Conservation (phyloP, 2,888 invertebrate species). For the Hirtodrosophila histrioides region DNA sequence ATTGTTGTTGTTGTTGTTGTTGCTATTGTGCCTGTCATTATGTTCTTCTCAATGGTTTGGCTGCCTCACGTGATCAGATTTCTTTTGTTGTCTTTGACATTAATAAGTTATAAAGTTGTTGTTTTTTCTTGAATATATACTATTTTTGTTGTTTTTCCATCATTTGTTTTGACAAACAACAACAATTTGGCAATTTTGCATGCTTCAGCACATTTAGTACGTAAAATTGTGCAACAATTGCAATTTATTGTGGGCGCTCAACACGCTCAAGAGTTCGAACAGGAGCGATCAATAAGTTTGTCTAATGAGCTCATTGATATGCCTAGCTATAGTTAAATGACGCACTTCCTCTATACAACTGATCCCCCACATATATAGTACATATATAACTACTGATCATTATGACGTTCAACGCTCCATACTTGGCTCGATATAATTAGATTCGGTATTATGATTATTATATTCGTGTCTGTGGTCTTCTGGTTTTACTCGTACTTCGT, state of each 20-base stretch:
- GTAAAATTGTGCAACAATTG: conserved; percentile 63
- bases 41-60: conserved; percentile 44
- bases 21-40: conserved; percentile 47
- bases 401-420: conserved; percentile 24
- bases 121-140: conserved; percentile 11
- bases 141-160: conserved; percentile 17
- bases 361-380: conserved; percentile 2
- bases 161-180: conserved; percentile 21
- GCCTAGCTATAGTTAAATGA: conserved; percentile 43
- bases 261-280: conserved; percentile 10
- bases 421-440: conserved; percentile 17
- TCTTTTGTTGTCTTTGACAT: conserved; percentile 71
- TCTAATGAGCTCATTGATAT: conserved; percentile 64
- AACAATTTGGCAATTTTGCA: conserved; percentile 42
- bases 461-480: conserved; percentile 27
- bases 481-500: conserved; percentile 52
- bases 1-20: conserved; percentile 15
- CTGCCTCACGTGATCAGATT: conserved; percentile 63
- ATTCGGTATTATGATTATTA: conserved; percentile 34
- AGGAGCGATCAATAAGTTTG: conserved; percentile 10
- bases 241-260: conserved; percentile 56
- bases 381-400: conserved; percentile 18
- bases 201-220: conserved; percentile 45
- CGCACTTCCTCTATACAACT: conserved; percentile 43
- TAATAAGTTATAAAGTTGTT: conserved; percentile 41